Base-by-base conservation (phyloP, 2,797 vertebrate species). In the Pelodytes ibericus region DNA sequence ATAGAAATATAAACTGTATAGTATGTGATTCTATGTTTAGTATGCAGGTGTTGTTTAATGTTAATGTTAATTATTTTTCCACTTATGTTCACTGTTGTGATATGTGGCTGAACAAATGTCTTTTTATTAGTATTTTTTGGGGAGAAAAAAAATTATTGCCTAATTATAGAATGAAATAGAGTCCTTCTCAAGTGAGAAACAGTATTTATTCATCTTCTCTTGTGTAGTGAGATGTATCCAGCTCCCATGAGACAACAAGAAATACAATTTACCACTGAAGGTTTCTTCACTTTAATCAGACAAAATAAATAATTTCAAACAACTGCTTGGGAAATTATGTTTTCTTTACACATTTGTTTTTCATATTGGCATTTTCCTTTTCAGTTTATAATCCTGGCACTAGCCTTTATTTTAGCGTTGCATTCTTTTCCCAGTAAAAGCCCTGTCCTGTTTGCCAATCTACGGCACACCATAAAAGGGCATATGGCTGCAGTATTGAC, bases 21-120 rank as follows among this genome's bases (percentile, higher is more conserved):
- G n/a, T n/a, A n/a, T n/a, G n/a, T n/a, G n/a, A n/a, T 44, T 13
- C 15, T 16, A 1, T 44, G 41, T 44, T 78, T 78, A 71, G 51
- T 73, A 73, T 62, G 72, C 76, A 60, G 16, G 44, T 68, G 30
- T 73, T 62, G 63, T 73, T 67, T 79, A 4, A 15, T 59, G 27
- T 70, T 80, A 77, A 58, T 18, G 63, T 63, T 68, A 68, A 49
- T 64, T 4, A 66, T 3, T 82, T 84, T 87, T 83, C 63, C 49
- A 68, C 20, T 6, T 51, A 18, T 1, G 0, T 79, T 81, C 64
- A 26, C 67, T 20, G 61, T 59, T 81, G 79, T 81, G 64, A 1
- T 72, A 30, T 27, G 27, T 79, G 74, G 24, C 31, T 82, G 71
- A 80, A 72, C 82, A 77, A 79, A 59, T 49, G 8, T 71, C 3